phyloP scores from a whole-genome alignment of 2,113 vertebrate genomes.

The Pseudopipra pipra region DNA sequence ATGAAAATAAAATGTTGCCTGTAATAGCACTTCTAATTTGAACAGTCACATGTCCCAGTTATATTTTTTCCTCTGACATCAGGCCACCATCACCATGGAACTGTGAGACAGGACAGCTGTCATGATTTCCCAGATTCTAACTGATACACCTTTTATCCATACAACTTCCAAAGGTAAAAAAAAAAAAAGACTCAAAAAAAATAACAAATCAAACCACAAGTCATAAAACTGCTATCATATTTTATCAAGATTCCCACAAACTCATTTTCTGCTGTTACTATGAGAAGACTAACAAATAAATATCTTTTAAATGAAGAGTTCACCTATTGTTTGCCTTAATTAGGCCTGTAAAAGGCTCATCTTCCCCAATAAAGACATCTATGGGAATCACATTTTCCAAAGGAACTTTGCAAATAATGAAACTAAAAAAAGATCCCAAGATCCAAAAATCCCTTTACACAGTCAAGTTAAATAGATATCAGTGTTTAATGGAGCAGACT shows the following conservation, averaged over 20 bases:
- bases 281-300: neutral
- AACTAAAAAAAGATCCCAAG: neutral
- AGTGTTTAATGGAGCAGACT: neutral
- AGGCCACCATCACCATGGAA: neutral
- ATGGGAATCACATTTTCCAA: neutral
- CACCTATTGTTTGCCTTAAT: neutral
- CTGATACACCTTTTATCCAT: neutral
- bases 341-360: neutral
- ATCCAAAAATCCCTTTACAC: neutral
- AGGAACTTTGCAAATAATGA: neutral
- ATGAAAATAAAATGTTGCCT: neutral
- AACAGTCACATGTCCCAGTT: neutral
- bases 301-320: neutral
- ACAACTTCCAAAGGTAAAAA: neutral
- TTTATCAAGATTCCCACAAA: neutral
- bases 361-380: neutral
- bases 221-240: neutral
- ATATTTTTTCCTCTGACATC: neutral
- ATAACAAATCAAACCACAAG: neutral
- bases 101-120: fast-evolving
- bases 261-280: neutral
- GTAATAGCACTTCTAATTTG: neutral
- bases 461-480: neutral
- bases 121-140: neutral
- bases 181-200: neutral